Conservation (phyloP, 2,888 invertebrate genomes). For the Meganola albula region DNA sequence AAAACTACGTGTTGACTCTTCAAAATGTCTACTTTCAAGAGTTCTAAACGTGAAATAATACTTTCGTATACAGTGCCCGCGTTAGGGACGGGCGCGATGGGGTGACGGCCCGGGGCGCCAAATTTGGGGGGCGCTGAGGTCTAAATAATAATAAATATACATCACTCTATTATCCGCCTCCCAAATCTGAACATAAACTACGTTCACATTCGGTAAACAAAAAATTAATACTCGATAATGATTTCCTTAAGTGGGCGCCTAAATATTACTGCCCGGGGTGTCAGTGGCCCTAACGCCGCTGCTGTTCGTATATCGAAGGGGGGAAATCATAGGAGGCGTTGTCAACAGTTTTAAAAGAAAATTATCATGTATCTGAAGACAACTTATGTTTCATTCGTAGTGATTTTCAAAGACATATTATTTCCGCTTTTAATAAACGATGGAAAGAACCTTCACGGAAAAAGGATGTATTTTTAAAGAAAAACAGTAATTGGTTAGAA, state of each 20-base stretch:
- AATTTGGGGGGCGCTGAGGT: no score
- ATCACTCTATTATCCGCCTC: no score
- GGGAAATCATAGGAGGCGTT: constrained; percentile 4
- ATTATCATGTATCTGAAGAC: constrained; percentile 8
- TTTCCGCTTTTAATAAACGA: constrained; percentile 11
- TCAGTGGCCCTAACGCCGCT: no score
- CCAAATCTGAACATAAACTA: no score
- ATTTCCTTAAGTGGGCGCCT: no score
- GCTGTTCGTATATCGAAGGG: constrained; percentile 11
- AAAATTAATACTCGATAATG: no score
- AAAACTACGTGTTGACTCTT: not conserved
- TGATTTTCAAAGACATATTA: constrained; percentile 12
- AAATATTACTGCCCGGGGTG: no score
- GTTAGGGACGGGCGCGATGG: no score
- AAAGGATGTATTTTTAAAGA: not conserved
- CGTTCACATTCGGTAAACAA: no score
- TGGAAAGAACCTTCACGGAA: not conserved
- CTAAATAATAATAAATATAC: no score
- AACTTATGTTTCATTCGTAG: constrained; percentile 8
- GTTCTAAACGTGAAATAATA: not conserved
- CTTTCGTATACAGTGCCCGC: not conserved
- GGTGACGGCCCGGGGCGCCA: no score
- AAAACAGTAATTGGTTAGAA: not conserved
- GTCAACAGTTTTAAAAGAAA: constrained; percentile 9
- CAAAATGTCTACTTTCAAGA: not conserved